Conservation (phyloP, 2,797 vertebrate genomes). For the Phrynocephalus guinanensis region DNA sequence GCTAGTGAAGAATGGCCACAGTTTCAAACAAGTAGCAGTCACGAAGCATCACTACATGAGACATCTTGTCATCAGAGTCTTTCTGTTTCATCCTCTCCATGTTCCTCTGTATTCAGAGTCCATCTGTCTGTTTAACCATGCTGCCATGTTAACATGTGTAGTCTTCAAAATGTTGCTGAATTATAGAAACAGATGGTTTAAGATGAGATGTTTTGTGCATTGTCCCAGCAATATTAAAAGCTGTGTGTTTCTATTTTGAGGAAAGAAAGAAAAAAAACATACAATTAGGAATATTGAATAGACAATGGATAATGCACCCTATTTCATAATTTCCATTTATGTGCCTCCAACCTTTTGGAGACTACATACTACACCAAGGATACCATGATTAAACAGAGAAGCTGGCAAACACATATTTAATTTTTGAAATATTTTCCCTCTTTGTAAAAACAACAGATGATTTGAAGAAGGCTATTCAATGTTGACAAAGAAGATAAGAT, state of each 20-base stretch:
- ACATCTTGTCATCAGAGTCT: background rate
- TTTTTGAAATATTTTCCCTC: background rate
- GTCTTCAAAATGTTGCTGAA: background rate
- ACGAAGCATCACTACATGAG: background rate
- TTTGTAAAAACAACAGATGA: constrained; percentile 31
- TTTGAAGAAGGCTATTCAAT: constrained; percentile 32
- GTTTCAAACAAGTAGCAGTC: background rate
- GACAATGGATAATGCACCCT: background rate
- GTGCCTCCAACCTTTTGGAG: background rate
- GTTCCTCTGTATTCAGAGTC: background rate
- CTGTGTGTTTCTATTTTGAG: background rate
- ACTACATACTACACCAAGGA: background rate
- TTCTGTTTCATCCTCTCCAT: background rate
- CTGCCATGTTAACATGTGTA: background rate
- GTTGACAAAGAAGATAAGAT: constrained; percentile 29
- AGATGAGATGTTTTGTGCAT: background rate
- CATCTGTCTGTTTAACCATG: background rate
- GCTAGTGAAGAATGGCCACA: background rate
- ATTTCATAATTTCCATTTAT: background rate
- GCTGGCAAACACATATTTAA: constrained; percentile 1
- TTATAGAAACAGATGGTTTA: background rate
- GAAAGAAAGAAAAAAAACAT: background rate
- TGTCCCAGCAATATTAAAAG: background rate
- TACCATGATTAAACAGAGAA: background rate
- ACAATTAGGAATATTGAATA: background rate